phyloP scores from a whole-genome alignment of 2,797 vertebrate species.

The Erpetoichthys calabaricus region DNA sequence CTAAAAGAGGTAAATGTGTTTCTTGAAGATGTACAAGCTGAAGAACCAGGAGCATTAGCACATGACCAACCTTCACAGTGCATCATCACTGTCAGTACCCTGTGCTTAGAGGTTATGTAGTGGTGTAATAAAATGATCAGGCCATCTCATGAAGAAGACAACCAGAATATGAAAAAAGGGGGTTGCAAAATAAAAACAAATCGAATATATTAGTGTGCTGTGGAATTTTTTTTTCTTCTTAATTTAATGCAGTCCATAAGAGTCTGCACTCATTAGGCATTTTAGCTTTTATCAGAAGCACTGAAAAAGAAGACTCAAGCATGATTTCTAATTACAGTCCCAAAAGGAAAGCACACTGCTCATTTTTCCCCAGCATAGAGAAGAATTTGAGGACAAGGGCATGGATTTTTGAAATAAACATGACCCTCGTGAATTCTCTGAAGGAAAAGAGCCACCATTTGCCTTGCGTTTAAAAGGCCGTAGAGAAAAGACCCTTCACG shows the following conservation, averaged over 20 bases:
- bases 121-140: too few relatives aligned
- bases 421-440: slow-evolving; percentile 39
- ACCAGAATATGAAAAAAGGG: too few relatives aligned
- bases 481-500: slow-evolving; percentile 37
- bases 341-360: slow-evolving; percentile 31
- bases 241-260: slow-evolving; percentile 26
- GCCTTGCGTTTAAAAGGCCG: slow-evolving; percentile 34
- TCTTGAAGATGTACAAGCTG: background rate
- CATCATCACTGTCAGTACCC: background rate
- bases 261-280: slow-evolving; percentile 30
- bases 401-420: slow-evolving; percentile 50
- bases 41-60: background rate
- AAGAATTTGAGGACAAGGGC: slow-evolving; percentile 42
- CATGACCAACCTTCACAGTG: background rate
- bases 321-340: slow-evolving; percentile 43
- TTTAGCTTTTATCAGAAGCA: slow-evolving; percentile 31
- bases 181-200: too few relatives aligned
- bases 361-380: slow-evolving; percentile 30
- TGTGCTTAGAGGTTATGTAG: too few relatives aligned
- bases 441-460: slow-evolving; percentile 29
- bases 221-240: slow-evolving; percentile 29
- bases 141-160: too few relatives aligned
- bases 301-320: slow-evolving; percentile 15
- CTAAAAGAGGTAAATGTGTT: background rate
- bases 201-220: slow-evolving; percentile 15